These are phyloP conservation scores for Drosophila neonasuta DNA, from an alignment of 2,888 invertebrate genomes.

Conservation along the genomic window DNA sequence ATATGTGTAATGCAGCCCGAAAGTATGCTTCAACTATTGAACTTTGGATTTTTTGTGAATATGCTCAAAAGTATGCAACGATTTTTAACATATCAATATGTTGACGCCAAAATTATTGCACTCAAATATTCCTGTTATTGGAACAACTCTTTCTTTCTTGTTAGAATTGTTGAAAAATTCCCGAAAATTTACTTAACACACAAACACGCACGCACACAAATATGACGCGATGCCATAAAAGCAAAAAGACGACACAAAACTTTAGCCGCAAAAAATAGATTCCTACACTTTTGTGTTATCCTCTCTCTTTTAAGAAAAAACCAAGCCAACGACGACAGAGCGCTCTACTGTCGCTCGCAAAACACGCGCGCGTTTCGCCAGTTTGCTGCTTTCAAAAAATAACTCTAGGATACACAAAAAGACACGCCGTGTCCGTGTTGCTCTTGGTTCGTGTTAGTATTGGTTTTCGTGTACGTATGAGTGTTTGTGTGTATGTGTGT, in stretches of 20 bases:
- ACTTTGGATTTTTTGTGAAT: neutral
- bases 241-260: slow-evolving; percentile 42
- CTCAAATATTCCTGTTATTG: too few relatives aligned
- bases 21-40: slow-evolving; percentile 2
- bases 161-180: slow-evolving; percentile 54
- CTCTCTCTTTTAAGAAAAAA: slow-evolving; percentile 26
- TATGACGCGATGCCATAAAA: slow-evolving; percentile 46
- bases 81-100: neutral
- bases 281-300: slow-evolving; percentile 49
- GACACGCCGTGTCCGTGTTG: slow-evolving; percentile 66
- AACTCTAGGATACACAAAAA: slow-evolving; percentile 76
- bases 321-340: slow-evolving; percentile 1
- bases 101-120: neutral
- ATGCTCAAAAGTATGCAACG: slow-evolving; percentile 1
- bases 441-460: slow-evolving; percentile 29
- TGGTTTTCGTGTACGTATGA: slow-evolving; percentile 20
- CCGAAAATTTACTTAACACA: slow-evolving; percentile 40
- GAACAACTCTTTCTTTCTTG: too few relatives aligned
- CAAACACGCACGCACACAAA: slow-evolving; percentile 5
- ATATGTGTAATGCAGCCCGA: slow-evolving; percentile 2
- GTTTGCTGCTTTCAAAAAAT: slow-evolving; percentile 71
- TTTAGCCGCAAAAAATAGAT: slow-evolving; percentile 71
- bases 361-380: slow-evolving; percentile 52
- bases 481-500: slow-evolving; percentile 22
- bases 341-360: slow-evolving; percentile 28